These are phyloP conservation scores for Nezara viridula DNA, from an alignment of 2,888 invertebrate species.

Conservation along the genomic window DNA sequence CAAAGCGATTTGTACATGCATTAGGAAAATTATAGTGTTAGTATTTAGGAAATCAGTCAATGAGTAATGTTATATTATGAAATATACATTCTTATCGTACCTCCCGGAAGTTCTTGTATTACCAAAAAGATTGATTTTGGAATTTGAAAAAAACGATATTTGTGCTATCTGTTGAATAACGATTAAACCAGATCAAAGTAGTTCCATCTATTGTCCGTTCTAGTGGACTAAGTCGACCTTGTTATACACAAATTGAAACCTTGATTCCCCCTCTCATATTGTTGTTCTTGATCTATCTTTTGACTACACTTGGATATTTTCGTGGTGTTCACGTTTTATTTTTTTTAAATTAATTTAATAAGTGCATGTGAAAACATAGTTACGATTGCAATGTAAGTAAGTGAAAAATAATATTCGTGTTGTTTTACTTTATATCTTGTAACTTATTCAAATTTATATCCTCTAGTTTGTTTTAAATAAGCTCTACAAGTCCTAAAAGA, in stretches of 20 bases:
- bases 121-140: background rate
- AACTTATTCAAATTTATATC: background rate
- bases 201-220: background rate
- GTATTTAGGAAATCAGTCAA: too few relatives aligned
- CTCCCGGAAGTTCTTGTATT: too few relatives aligned
- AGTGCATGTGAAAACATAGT: background rate
- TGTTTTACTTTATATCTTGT: background rate
- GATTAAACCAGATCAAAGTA: background rate
- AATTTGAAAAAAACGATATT: background rate
- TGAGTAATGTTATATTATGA: too few relatives aligned
- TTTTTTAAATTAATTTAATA: background rate
- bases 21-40: too few relatives aligned
- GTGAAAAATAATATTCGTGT: slow-evolving; percentile 10
- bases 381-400: background rate
- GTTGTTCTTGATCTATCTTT: background rate
- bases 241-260: background rate
- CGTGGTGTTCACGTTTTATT: background rate
- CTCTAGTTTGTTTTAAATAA: background rate
- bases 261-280: background rate
- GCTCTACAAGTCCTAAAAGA: background rate
- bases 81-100: too few relatives aligned
- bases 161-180: background rate
- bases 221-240: background rate
- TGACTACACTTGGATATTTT: background rate
- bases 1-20: too few relatives aligned